phyloP scores from a whole-genome alignment of 2,797 vertebrate species.

The Rhyacichthys aspro region DNA sequence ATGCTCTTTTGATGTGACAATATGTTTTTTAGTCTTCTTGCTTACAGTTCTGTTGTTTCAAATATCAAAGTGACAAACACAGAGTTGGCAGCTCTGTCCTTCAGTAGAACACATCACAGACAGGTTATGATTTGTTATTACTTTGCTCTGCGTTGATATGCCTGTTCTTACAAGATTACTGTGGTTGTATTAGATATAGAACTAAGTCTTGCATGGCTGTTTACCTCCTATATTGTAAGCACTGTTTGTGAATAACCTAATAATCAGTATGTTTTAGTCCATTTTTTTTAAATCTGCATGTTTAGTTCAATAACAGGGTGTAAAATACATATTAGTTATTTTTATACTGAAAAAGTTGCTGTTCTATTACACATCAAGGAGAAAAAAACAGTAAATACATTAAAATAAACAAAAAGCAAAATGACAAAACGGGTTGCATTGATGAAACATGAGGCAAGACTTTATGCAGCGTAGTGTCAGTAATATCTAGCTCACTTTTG shows the following conservation, averaged over 20 bases:
- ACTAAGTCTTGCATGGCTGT: no score
- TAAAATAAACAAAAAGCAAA: background rate
- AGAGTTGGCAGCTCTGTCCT: conserved; percentile 11
- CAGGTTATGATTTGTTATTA: conserved; percentile 3
- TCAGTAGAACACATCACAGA: conserved; percentile 6
- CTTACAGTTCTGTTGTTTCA: conserved; percentile 57
- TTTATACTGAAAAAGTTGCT: no score
- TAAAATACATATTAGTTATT: no score
- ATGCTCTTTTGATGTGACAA: conserved; percentile 49
- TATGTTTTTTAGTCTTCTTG: conserved; percentile 53
- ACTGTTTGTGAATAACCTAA: no score
- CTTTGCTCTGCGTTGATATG: background rate
- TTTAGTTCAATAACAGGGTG: no score
- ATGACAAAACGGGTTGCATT: background rate
- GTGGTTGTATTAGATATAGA: background rate
- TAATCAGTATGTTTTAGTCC: no score
- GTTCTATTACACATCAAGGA: no score
- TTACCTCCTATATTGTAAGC: no score
- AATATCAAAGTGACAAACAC: conserved; percentile 50
- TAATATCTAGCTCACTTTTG: background rate
- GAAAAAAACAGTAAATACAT: no score
- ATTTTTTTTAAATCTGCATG: no score
- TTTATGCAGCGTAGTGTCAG: no score
- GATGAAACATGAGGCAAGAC: no score
- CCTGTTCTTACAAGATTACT: background rate